Percentiles rank a stretch among this genome's conserved stretches.
phyloP scores from a whole-genome alignment of 1,140 invertebrate species.

The Caenorhabditis remanei region DNA sequence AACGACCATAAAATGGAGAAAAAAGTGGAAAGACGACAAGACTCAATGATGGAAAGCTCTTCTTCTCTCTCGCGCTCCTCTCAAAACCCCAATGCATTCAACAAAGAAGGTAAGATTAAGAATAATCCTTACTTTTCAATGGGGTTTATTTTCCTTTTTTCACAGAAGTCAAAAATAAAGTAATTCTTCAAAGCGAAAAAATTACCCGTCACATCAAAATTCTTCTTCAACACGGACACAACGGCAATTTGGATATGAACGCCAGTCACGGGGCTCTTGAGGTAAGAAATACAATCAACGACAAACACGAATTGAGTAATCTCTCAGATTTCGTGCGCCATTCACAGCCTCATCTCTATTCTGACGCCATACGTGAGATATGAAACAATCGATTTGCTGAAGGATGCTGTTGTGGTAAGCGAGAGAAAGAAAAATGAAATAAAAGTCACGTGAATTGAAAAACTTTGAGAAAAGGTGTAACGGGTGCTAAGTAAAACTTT shows the following conservation, averaged over 20 bases:
- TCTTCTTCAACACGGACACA: constrained; percentile 32
- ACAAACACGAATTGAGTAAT: not conserved
- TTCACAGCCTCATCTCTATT: constrained; percentile 35
- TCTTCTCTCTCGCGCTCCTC: constrained; percentile 41
- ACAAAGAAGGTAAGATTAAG: constrained; percentile 30
- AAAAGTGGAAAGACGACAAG: constrained; percentile 41
- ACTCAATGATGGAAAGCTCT: constrained; percentile 51
- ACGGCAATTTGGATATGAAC: constrained; percentile 30
- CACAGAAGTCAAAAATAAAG: not conserved
- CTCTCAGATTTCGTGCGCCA: constrained; percentile 44
- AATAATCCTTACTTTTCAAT: not conserved
- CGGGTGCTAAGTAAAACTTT: too few relatives aligned
- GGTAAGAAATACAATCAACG: not conserved
- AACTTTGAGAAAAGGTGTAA: too few relatives aligned
- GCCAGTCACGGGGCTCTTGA: constrained; percentile 10
- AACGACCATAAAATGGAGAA: constrained; percentile 35
- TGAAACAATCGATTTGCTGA: constrained; percentile 34
- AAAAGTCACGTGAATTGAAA: not conserved
- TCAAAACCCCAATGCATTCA: constrained; percentile 9
- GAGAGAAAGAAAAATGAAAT: not conserved
- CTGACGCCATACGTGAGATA: constrained; percentile 11
- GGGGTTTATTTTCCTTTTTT: not conserved
- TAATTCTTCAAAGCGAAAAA: constrained; percentile 44
- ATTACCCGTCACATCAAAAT: constrained; percentile 41
- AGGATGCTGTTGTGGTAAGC: constrained; percentile 27